phyloP scores from a whole-genome alignment of 2,888 invertebrate species.

The Ophion costatus region DNA sequence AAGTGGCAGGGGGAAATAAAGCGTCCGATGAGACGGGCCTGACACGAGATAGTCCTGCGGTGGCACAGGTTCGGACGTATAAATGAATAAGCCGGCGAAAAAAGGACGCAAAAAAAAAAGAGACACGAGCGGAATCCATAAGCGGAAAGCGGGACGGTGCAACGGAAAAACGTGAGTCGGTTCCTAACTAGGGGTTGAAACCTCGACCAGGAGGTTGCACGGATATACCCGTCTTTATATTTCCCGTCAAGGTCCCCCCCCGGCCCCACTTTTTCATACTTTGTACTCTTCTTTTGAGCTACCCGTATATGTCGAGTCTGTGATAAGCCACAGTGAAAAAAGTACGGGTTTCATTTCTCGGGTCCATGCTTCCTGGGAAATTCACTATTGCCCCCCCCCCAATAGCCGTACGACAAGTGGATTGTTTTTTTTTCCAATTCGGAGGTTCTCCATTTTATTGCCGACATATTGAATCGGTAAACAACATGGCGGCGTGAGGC shows the following conservation, averaged over 20 bases:
- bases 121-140: conserved; percentile 61
- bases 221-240: conserved; percentile 57
- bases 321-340: conserved; percentile 53
- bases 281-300: conserved; percentile 35
- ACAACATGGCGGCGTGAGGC: not conserved
- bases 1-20: conserved; percentile 30
- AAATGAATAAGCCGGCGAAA: conserved; percentile 60
- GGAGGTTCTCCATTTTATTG: not conserved
- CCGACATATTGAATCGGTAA: not conserved
- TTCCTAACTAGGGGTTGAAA: conserved; percentile 56
- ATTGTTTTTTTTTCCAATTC: not conserved
- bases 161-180: conserved; percentile 61
- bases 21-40: conserved; percentile 19
- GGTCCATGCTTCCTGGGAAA: conserved; percentile 14
- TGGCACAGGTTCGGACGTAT: conserved; percentile 43
- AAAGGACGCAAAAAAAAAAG: conserved; percentile 33
- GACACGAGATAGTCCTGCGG: conserved; percentile 21
- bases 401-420: conserved; percentile 1
- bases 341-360: conserved; percentile 46
- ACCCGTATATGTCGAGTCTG: conserved; percentile 35
- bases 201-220: conserved; percentile 45
- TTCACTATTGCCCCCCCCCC: not conserved
- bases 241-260: conserved; percentile 11
- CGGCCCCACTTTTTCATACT: not conserved
- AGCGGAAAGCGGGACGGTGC: conserved; percentile 57